Base-by-base conservation (phyloP, 1,140 invertebrate species). In the Acromyrmex echinatior region DNA sequence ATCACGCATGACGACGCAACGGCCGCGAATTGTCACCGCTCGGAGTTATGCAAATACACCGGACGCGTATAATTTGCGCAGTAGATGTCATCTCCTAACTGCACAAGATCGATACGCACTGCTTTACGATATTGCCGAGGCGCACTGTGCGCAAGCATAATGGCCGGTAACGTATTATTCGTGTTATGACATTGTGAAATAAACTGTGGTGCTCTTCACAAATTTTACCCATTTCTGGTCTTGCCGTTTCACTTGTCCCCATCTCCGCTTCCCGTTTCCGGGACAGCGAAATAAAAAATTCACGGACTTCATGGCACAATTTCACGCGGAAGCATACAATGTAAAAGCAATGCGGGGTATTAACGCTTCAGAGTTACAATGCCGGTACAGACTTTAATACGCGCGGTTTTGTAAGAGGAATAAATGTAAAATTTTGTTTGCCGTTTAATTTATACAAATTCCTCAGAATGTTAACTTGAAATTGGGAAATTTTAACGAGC, bases 21-120 rank as follows among this genome's bases (percentile, higher is more conserved):
- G 56, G 58, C 39, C 80, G 18, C 28, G 39, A 74, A 74, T 62
- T 62, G 39, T 21, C 39, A 45, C 21, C 5, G 21, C 80, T 18
- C 31, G 45, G 66, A 82, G 45, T 84, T 76, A 84, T 84, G 80
- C 80, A 76, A 62, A 84, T 76, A 74, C 10, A 45, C 70, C 58
- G 80, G 70, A 84, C 70, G 10, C 39, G 56, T 81, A 82, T 82
- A 82, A 82, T 73, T 82, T 45, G 66, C 25, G 25, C 79, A 25
- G 21, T 63, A 16, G 25, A 76, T 84, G 68, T 76, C 80, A 76
- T 76, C 70, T 63, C 68, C 80, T 74, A 82, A 82, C 68, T 51
- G 9, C n/a, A 31, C 45, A 31, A 82, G 70, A 84, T 84, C 70
- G 80, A 84, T 84, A 84, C 56, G 25, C 6, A 35, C 56, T 73